Evolutionary conservation across 2,888 invertebrate genomes (phyloP).

Genomic region (Sphinx pinastri): DNA sequence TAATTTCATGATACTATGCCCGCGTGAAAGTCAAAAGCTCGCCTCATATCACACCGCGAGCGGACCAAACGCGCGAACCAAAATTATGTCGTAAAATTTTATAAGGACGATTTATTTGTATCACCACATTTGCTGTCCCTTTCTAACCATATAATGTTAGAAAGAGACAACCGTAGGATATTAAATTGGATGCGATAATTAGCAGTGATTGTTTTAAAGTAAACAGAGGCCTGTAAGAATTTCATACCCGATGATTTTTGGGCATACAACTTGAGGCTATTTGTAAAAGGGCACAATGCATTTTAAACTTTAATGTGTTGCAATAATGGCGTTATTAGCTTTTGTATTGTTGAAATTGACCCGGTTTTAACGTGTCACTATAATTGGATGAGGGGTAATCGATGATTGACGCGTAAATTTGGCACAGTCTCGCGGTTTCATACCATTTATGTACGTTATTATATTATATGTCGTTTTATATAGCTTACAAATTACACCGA

Average conservation of each 20-base stretch:
- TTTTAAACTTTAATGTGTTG: conserved; percentile 43
- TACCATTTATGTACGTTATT: conserved; percentile 27
- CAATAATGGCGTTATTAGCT: conserved; percentile 44
- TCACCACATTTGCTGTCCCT: conserved; percentile 52
- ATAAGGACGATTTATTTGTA: conserved; percentile 67
- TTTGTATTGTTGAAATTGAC: conserved; percentile 47
- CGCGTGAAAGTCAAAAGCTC: conserved; percentile 33
- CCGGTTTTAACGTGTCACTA: conserved; percentile 61
- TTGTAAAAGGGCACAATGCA: conserved; percentile 41
- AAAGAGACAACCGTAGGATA: conserved; percentile 57
- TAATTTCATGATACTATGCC: conserved; percentile 21
- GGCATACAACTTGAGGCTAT: conserved; percentile 47
- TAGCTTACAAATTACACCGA: conserved; percentile 26
- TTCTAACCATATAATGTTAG: conserved; percentile 39
- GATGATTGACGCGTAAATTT: conserved; percentile 60
- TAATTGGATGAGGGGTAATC: conserved; percentile 58
- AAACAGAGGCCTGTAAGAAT: conserved; percentile 54
- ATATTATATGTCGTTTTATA: conserved; percentile 24
- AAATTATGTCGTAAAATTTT: conserved; percentile 72
- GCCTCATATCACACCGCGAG: conserved; percentile 50
- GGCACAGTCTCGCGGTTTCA: conserved; percentile 39
- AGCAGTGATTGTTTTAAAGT: conserved; percentile 66
- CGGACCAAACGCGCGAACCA: conserved; percentile 36
- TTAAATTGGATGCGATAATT: conserved; percentile 68
- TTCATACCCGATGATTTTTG: conserved; percentile 49